A percentile compares a stretch with the other conserved stretches of the same genome.
Conservation (phyloP, 2,113 vertebrate genomes). For the Zosterops lateralis region DNA sequence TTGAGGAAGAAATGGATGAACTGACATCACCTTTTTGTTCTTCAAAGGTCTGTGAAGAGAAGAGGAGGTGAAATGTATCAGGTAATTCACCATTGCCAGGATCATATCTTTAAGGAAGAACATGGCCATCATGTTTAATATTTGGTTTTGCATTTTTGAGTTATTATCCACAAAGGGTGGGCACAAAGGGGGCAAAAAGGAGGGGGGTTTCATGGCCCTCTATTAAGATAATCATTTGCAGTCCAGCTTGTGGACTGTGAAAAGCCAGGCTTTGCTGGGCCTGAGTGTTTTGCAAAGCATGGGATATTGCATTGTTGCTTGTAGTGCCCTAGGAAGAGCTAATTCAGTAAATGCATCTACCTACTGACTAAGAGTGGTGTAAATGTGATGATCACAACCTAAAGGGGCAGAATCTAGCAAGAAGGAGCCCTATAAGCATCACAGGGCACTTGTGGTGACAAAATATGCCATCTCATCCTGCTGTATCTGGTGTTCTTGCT, state of each 20-base stretch:
- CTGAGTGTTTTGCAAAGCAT: not conserved
- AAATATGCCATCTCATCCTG: not conserved
- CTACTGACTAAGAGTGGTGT: not conserved
- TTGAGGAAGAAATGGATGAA: not conserved
- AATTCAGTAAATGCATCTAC: not conserved
- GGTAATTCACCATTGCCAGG: not conserved
- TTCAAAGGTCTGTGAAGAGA: not conserved
- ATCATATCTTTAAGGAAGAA: not conserved
- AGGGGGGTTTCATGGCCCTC: not conserved
- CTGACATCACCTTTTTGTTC: not conserved
- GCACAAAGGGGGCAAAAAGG: not conserved
- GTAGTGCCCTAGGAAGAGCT: not conserved
- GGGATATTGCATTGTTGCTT: accelerated
- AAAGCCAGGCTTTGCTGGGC: not conserved
- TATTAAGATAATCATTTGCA: not conserved
- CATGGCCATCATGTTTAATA: not conserved
- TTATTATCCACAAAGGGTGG: not conserved
- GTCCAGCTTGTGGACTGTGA: not conserved
- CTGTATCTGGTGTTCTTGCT: not conserved
- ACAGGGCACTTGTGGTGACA: not conserved
- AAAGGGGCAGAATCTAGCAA: not conserved
- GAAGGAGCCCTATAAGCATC: not conserved
- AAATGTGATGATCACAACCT: not conserved
- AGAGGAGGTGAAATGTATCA: not conserved
- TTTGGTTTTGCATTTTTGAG: not conserved